Conservation (phyloP, 2,888 invertebrate species). For the Metallyticus violacea region DNA sequence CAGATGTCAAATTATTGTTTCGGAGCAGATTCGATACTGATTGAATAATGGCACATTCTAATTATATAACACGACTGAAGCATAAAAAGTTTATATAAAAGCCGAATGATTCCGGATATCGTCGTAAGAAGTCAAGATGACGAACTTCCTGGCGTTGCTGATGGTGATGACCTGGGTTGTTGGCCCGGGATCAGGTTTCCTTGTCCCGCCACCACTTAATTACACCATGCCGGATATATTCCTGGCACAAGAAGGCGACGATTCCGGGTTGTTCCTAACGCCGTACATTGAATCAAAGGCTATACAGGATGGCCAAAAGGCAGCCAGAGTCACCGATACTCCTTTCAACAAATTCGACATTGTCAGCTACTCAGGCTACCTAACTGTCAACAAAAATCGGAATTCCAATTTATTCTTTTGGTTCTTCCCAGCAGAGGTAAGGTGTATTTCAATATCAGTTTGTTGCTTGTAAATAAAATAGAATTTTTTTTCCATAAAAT, state of each 20-base stretch:
- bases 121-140: background rate
- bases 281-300: conserved; percentile 55
- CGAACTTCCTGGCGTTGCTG: background rate
- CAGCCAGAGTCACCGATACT: conserved; percentile 49
- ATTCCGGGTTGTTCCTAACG: conserved; percentile 55
- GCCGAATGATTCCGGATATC: background rate
- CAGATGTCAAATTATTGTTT: background rate
- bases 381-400: conserved; percentile 48
- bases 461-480: too few species aligned
- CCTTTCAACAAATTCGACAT: conserved; percentile 47
- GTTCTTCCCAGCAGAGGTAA: conserved; percentile 49
- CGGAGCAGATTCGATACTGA: background rate
- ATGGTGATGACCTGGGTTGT: background rate
- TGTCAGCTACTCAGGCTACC: conserved; percentile 49
- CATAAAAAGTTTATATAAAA: background rate
- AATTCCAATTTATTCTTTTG: conserved; percentile 52
- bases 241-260: conserved; percentile 41
- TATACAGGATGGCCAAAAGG: conserved; percentile 51
- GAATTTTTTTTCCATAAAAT: too few species aligned
- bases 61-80: background rate
- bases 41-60: background rate
- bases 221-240: background rate
- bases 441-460: too few species aligned
- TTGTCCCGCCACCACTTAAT: background rate
- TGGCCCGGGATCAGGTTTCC: background rate